phyloP scores from a whole-genome alignment of 2,888 invertebrate genomes.

The Amphipoea lucens region DNA sequence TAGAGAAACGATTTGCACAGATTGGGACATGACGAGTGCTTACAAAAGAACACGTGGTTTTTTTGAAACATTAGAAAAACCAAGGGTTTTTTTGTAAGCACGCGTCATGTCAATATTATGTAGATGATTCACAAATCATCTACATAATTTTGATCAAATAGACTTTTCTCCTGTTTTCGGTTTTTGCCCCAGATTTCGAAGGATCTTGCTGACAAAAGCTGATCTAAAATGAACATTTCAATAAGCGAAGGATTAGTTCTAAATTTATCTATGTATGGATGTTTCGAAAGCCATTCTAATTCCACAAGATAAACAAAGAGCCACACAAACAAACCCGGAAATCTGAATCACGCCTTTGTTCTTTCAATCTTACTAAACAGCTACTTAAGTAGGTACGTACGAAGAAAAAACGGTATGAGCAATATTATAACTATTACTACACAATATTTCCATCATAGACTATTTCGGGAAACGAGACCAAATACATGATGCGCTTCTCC shows the following conservation, averaged over 20 bases:
- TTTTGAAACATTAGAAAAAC: background rate
- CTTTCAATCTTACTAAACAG: slow-evolving; percentile 28
- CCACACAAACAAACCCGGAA: slow-evolving; percentile 42
- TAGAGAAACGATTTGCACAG: background rate
- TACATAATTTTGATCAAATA: background rate
- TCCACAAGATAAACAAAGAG: slow-evolving; percentile 50
- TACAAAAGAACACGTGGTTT: background rate
- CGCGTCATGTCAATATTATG: background rate
- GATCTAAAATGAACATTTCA: background rate
- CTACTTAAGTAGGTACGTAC: slow-evolving; percentile 14
- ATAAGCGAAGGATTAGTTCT: background rate
- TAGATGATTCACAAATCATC: background rate
- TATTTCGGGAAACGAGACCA: slow-evolving; percentile 27
- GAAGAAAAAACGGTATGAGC: slow-evolving; percentile 5
- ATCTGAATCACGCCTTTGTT: slow-evolving; percentile 56
- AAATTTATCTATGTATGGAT: slow-evolving; percentile 14
- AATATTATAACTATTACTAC: slow-evolving; percentile 4
- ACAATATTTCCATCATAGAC: slow-evolving; percentile 22
- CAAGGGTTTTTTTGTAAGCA: background rate
- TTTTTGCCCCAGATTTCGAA: background rate
- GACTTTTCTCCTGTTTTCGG: background rate
- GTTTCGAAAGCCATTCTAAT: slow-evolving; percentile 8
- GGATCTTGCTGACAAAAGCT: background rate
- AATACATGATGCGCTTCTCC: slow-evolving; percentile 30
- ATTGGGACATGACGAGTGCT: background rate